phyloP scores from a whole-genome alignment of 2,797 vertebrate genomes.

The Mormyrus hasselquistii region DNA sequence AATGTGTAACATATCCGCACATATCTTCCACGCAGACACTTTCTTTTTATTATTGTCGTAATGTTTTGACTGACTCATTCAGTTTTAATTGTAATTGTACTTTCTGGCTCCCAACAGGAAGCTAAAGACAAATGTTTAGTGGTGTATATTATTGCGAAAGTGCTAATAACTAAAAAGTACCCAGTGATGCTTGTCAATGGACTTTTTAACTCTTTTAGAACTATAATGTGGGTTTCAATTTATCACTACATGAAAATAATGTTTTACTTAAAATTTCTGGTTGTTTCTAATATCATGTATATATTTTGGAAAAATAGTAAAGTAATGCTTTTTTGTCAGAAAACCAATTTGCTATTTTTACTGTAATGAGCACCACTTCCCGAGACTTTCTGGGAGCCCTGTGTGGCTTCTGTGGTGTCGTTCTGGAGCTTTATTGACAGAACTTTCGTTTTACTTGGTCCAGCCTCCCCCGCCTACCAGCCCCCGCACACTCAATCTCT shows the following conservation, averaged over 20 bases:
- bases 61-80: not conserved
- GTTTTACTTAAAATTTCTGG: not conserved
- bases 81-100: not conserved
- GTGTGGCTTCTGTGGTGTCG: not conserved
- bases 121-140: not conserved
- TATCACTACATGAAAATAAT: not conserved
- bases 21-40: not conserved
- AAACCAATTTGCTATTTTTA: not conserved
- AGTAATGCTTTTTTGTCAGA: not conserved
- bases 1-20: not conserved
- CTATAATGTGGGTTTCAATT: not conserved
- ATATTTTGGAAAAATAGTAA: not conserved
- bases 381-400: not conserved
- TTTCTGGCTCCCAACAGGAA: not conserved
- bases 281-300: not conserved
- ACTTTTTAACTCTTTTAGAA: not conserved
- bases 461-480: conserved; percentile 7
- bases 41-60: not conserved
- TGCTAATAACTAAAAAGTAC: not conserved
- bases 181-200: not conserved
- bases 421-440: conserved; percentile 13
- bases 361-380: not conserved
- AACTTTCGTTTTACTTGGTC: not conserved
- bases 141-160: not conserved
- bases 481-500: not conserved